phyloP scores from a whole-genome alignment of 2,888 invertebrate genomes.

The Cremastinae sp. region DNA sequence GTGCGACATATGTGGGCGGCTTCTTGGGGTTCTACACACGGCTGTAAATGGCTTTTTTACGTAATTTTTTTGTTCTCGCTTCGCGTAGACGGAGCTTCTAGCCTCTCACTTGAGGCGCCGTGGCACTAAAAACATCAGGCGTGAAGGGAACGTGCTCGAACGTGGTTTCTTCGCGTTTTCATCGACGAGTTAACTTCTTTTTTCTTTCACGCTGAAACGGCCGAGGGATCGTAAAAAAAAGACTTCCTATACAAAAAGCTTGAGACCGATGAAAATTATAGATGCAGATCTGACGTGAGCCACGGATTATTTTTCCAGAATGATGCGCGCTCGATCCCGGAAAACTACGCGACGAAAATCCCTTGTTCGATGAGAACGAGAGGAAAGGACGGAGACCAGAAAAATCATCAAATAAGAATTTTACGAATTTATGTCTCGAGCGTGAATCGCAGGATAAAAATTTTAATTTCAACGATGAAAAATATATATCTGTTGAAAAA shows the following conservation, averaged over 20 bases:
- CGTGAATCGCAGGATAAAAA: too few relatives aligned
- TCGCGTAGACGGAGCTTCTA: constrained; percentile 54
- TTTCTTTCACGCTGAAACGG: constrained; percentile 42
- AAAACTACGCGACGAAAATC: constrained; percentile 25
- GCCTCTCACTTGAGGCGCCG: constrained; percentile 42
- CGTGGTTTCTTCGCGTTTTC: constrained; percentile 55
- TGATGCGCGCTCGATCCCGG: constrained; percentile 31
- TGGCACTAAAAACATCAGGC: constrained; percentile 56
- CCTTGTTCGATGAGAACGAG: background rate
- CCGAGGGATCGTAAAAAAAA: constrained; percentile 48
- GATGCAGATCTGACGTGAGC: constrained; percentile 45
- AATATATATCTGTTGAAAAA: too few relatives aligned
- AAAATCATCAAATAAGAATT: too few relatives aligned
- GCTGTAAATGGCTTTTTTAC: constrained; percentile 36
- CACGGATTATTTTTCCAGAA: constrained; percentile 47
- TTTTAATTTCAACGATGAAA: too few relatives aligned
- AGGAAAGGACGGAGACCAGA: too few relatives aligned
- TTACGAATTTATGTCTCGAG: too few relatives aligned
- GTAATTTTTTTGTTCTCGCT: constrained; percentile 30
- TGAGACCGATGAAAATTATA: constrained; percentile 12
- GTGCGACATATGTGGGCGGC: constrained; percentile 55
- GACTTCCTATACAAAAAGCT: constrained; percentile 40
- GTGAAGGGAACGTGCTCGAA: constrained; percentile 55
- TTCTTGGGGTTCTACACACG: constrained; percentile 44
- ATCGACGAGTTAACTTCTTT: constrained; percentile 37